A percentile compares a stretch with the other conserved stretches of the same genome.
Evolutionary conservation across 1,140 invertebrate species (phyloP).

Genomic region (Condylostylus longicornis): DNA sequence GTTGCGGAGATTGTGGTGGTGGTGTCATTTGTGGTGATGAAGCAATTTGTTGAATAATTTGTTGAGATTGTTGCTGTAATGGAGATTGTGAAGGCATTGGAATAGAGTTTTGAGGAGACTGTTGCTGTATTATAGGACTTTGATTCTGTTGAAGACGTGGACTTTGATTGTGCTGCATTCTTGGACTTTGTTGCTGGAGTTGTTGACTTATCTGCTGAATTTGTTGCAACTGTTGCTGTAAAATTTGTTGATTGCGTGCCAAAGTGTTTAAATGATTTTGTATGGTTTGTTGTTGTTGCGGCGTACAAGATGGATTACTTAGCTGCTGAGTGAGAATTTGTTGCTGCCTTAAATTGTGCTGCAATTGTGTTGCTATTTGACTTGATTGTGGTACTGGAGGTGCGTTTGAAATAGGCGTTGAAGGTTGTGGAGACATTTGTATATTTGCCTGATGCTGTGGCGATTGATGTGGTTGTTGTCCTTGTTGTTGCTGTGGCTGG

Average conservation of each 20-base stretch:
- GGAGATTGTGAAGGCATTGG: slow-evolving; percentile 27
- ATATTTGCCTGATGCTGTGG: slow-evolving; percentile 14
- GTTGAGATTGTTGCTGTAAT: slow-evolving; percentile 21
- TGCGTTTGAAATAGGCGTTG: background rate
- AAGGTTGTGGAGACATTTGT: slow-evolving; percentile 11
- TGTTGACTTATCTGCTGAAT: slow-evolving; percentile 11
- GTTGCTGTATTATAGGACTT: background rate
- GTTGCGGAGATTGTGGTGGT: slow-evolving; percentile 22
- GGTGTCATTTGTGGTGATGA: slow-evolving; percentile 30
- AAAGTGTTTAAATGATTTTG: too few relatives aligned
- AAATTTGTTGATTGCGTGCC: slow-evolving; percentile 7
- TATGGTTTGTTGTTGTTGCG: too few relatives aligned
- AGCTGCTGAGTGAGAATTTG: too few relatives aligned
- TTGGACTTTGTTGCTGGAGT: background rate
- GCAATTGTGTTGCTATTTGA: background rate
- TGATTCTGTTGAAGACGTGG: background rate
- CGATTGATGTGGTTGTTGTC: slow-evolving; percentile 14
- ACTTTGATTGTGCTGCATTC: background rate
- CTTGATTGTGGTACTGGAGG: slow-evolving; percentile 4
- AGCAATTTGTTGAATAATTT: too few relatives aligned
- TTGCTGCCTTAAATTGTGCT: background rate
- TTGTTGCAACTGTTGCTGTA: slow-evolving; percentile 19
- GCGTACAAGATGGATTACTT: too few relatives aligned
- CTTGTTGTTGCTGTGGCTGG: slow-evolving; percentile 6
- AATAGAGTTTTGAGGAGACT: slow-evolving; percentile 15